Evolutionary conservation across 1,140 invertebrate species (phyloP).

Genomic region (Drosophila paulistorum): DNA sequence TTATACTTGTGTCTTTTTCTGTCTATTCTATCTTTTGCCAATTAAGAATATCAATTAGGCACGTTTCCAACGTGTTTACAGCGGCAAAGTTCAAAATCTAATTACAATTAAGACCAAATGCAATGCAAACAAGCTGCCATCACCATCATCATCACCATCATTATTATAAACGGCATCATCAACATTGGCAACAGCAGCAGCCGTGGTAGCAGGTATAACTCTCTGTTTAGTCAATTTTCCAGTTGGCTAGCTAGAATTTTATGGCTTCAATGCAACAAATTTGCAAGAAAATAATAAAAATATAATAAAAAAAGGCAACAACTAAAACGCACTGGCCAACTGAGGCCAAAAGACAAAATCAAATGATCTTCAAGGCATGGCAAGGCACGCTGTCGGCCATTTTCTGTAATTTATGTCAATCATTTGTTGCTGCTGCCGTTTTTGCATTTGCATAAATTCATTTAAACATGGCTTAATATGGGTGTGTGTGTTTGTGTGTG

Average conservation of each 20-base stretch:
- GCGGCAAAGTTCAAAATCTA: constrained; percentile 59
- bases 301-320: constrained; percentile 25
- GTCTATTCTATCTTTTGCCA: constrained; percentile 37
- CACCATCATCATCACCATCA: constrained; percentile 17
- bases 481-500: constrained; percentile 8
- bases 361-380: constrained; percentile 38
- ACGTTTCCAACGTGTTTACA: constrained; percentile 50
- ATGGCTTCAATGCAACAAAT: constrained; percentile 8
- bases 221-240: constrained; percentile 50
- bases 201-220: constrained; percentile 26
- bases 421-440: constrained; percentile 58
- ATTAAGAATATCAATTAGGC: constrained; percentile 65
- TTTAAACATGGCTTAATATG: constrained; percentile 22
- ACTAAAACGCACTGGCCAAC: constrained; percentile 33
- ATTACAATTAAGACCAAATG: constrained; percentile 48
- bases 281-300: constrained; percentile 42
- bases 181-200: constrained; percentile 12
- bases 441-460: constrained; percentile 46
- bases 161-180: background rate
- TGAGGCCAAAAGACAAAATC: constrained; percentile 38
- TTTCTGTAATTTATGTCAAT: constrained; percentile 69
- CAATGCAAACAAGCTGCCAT: constrained; percentile 36
- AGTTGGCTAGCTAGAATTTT: constrained; percentile 55
- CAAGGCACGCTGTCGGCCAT: constrained; percentile 32
- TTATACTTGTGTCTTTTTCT: constrained; percentile 44